Conservation (phyloP, 2,888 invertebrate genomes). For the Eupeodes luniger region DNA sequence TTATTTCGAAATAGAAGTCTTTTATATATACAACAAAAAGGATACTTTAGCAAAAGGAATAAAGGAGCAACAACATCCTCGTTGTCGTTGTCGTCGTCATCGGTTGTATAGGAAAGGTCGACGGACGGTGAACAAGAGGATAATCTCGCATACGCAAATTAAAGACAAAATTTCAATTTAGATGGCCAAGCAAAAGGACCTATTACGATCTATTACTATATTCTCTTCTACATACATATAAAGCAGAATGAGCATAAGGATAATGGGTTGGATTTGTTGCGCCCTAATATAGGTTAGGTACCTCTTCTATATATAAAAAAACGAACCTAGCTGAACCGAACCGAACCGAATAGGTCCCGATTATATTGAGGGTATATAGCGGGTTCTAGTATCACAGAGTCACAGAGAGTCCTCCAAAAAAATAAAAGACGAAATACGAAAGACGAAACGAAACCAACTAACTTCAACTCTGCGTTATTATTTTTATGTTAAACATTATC, state of each 20-base stretch:
- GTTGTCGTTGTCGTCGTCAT: no score
- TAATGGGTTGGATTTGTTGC: conserved; percentile 70
- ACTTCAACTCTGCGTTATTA: conserved; percentile 66
- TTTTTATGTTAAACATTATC: conserved; percentile 75
- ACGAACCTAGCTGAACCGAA: no score
- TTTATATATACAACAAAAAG: conserved; percentile 23
- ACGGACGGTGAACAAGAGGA: conserved; percentile 27
- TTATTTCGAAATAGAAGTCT: conserved; percentile 43
- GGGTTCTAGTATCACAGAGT: neutral
- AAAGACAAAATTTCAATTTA: conserved; percentile 67
- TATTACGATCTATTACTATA: conserved; percentile 70
- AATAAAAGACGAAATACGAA: no score
- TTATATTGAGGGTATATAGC: neutral
- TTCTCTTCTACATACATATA: conserved; percentile 20
- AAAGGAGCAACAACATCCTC: neutral
- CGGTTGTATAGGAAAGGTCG: neutral
- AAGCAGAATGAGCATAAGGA: neutral
- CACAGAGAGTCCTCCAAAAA: conserved; percentile 12
- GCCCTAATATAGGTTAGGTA: conserved; percentile 2
- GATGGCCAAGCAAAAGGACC: conserved; percentile 60
- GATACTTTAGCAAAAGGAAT: conserved; percentile 15
- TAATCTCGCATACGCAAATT: conserved; percentile 65
- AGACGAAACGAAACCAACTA: conserved; percentile 28
- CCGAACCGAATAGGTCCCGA: conserved; percentile 13
- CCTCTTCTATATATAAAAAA: no score